phyloP scores from a whole-genome alignment of 2,888 invertebrate genomes.

The Philopedon plagiatum region DNA sequence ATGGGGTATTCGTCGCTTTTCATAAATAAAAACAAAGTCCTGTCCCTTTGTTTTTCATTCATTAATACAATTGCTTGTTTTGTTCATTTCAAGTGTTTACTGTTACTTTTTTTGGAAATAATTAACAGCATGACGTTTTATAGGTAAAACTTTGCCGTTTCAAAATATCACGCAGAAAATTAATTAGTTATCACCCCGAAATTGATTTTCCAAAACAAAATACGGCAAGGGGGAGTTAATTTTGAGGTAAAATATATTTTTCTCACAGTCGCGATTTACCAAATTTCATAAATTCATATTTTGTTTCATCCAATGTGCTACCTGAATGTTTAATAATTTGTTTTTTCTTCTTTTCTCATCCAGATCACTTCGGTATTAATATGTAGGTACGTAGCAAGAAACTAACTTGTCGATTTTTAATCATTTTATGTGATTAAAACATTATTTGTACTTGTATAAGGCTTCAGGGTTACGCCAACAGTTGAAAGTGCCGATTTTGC shows the following conservation, averaged over 20 bases:
- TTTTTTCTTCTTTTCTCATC: not conserved
- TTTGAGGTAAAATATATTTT: no score
- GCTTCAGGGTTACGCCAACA: conserved; percentile 17
- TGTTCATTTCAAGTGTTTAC: conserved; percentile 39
- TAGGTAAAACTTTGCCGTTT: conserved; percentile 16
- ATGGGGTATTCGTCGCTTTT: conserved; percentile 42
- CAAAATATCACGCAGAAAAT: not conserved
- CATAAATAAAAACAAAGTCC: conserved; percentile 25
- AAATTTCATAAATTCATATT: not conserved
- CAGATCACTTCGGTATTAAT: not conserved
- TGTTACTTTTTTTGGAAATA: conserved; percentile 32
- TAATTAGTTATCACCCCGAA: not conserved
- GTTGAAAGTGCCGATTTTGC: conserved; percentile 26
- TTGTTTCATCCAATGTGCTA: not conserved
- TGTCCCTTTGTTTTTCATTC: conserved; percentile 39
- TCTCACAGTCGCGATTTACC: no score
- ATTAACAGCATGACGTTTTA: conserved; percentile 47
- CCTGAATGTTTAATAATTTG: not conserved
- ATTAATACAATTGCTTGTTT: conserved; percentile 43
- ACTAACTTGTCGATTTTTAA: not conserved
- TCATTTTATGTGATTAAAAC: not conserved
- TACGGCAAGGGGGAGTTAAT: not conserved
- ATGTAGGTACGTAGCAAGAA: not conserved
- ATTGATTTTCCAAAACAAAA: not conserved
- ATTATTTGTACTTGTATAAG: not conserved